phyloP scores from a whole-genome alignment of 2,113 vertebrate species.

The Mustelus asterias region DNA sequence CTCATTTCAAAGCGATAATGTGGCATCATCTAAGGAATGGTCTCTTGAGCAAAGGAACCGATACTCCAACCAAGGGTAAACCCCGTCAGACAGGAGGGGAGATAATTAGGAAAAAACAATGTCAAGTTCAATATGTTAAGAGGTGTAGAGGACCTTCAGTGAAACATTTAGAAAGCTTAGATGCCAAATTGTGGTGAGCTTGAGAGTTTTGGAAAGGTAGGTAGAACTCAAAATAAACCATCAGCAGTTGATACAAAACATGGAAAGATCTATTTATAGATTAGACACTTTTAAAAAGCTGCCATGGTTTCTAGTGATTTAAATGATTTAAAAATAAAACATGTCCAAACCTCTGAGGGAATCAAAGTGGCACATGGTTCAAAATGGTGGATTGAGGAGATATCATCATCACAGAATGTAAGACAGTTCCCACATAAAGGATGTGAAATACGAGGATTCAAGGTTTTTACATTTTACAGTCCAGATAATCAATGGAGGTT shows the following conservation, averaged over 20 bases:
- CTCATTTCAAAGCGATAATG: not conserved
- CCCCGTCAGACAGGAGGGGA: not conserved
- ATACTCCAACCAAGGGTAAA: not conserved
- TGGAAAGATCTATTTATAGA: slow-evolving; percentile 20
- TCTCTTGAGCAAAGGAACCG: not conserved
- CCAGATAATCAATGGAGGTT: not conserved
- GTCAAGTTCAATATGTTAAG: not conserved
- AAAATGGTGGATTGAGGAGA: not conserved
- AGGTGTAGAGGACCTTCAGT: not conserved
- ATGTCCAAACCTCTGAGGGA: not conserved
- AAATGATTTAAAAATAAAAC: slow-evolving; percentile 16
- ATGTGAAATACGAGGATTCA: not conserved
- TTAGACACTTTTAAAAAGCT: not conserved
- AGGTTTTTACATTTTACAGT: not conserved
- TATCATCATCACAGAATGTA: not conserved
- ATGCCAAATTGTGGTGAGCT: not conserved
- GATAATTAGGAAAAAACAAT: not conserved
- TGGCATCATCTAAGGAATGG: not conserved
- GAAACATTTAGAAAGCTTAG: not conserved
- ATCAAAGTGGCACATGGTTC: not conserved
- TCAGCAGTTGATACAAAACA: not conserved
- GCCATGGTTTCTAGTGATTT: not conserved
- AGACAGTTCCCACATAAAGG: not conserved
- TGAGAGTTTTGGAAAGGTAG: not conserved
- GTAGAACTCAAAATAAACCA: not conserved